Evolutionary conservation across 2,888 invertebrate species (phyloP), one percentile per base, ranked within the genome.

Genomic region (Drosophila antonietae): DNA sequence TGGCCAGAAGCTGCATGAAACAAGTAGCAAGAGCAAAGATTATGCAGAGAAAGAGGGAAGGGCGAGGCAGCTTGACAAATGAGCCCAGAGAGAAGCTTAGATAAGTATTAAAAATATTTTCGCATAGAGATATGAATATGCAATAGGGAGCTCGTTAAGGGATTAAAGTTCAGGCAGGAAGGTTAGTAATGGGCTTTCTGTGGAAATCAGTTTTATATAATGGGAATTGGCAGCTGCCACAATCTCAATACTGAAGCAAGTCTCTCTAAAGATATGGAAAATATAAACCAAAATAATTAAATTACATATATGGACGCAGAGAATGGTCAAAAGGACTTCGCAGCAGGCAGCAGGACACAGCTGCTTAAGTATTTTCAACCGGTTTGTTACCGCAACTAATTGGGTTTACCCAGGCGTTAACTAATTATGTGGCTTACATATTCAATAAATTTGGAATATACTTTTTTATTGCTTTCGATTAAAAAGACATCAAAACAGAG

Each of bases 381-480:
- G 51, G 49, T 53, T 44, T 46, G 15, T 52, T 61, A 71, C 66
- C 73, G 49, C 73, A 71, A 73, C 68, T 68, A 83, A 81, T 73
- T 81, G 76, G 68, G 56, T 35, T 70, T 55, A 74, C 53, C 85
- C 80, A 84, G 88, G 88, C 83, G 85, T 75, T 75, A 83, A 85
- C 61, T 64, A 64, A 84, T 79, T 74, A 73, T 80, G 85, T 65
- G 85, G 83, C 68, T 63, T 80, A 72, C 63, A 75, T 66, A 70
- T 77, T 62, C 57, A 69, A 58, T 68, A 71, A 73, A 52, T 64
- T 68, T 68, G 35, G 55, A 44, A 75, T 33, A 69, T 12, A 35
- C 51, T 20, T 46, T 87, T 84, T 84, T 85, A 84, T 84, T 85
- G 84, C 60, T 84, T 88, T 84, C 88, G 86, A 88, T 84, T 84